Evolutionary conservation across 2,113 vertebrate genomes (phyloP), one percentile per base, ranked within the genome.

Genomic region (Nestor notabilis): DNA sequence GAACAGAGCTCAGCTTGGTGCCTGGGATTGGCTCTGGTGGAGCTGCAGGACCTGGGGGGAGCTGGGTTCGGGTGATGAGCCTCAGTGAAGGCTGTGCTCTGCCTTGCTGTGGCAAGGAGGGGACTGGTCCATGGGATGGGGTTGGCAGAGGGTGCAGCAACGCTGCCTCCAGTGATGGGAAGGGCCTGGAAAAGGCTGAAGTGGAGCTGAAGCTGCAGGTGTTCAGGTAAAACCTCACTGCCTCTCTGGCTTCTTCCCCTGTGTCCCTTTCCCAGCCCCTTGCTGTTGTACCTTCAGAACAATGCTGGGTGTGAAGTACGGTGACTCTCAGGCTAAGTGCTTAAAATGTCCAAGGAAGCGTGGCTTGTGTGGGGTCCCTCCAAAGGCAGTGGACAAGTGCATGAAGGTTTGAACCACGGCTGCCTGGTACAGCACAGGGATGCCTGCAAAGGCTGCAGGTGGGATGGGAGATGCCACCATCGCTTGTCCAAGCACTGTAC

Each of bases 21-120:
- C 27, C 25, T 72, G 61, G 56, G 20, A 63, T 23, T 83, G 78
- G 83, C 20, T 56, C 44, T 24, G 41, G 19, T 9, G 58, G 11
- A 33, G 76, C 35, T 50, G 31, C 10, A 75, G 83, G 35, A 47
- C 15, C 39, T 17, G 31, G 4, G 17, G 39, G 49, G 61, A 37
- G 68, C 58, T 60, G 58, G 11, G 44, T 24, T 72, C 66, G 37
- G 50, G 14, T 5, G 7, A 25, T 75, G 83, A 91, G 44, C 35
- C 27, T 33, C 41, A 10, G 33, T 1, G 7, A 27, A 66, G 68
- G 33, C 39, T 65, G 7, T 27, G n/a, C n/a, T 70, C 5, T 27
- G 43, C n/a, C 53, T 65, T 0, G 0, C 37, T 18, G 31, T 0
- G 19, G 9, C n/a, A 12, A 14, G 65, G 31, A 49, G 11, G 21